phyloP scores from a whole-genome alignment of 2,797 vertebrate species.

The Threskiornis aethiopicus region DNA sequence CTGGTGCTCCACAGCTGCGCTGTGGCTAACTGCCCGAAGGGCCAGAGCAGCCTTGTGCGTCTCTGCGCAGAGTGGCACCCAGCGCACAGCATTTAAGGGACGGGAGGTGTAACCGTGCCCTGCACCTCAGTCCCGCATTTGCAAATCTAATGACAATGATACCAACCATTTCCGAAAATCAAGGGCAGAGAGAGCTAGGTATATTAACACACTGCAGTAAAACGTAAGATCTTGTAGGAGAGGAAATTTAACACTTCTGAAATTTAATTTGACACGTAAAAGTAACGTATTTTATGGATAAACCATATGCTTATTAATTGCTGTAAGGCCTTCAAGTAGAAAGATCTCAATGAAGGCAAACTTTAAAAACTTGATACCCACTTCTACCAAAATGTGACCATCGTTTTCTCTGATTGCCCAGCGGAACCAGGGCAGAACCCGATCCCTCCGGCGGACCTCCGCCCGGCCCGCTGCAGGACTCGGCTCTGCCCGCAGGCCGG shows the following conservation, averaged over 20 bases:
- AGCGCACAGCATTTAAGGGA: neutral
- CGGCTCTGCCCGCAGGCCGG: neutral
- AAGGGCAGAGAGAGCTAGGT: neutral
- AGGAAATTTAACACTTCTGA: neutral
- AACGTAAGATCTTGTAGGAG: neutral
- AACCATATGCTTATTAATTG: neutral
- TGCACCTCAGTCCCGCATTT: no score
- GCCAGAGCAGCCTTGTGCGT: rapidly evolving
- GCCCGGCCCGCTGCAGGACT: neutral
- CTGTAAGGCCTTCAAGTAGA: neutral
- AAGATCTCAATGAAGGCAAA: neutral
- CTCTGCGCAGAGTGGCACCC: neutral
- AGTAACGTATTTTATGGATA: neutral
- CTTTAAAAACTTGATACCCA: neutral
- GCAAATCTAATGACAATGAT: neutral
- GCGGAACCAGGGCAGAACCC: neutral
- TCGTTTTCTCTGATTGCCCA: neutral
- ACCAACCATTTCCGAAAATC: neutral
- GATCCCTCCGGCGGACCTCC: rapidly evolving
- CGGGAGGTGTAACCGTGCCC: no score
- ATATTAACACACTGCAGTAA: no score
- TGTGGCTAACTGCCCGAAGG: neutral
- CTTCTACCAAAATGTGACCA: neutral
- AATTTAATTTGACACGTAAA: neutral
- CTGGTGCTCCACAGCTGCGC: neutral